Conservation (phyloP, 2,888 invertebrate species). For the Eilema griseolum region DNA sequence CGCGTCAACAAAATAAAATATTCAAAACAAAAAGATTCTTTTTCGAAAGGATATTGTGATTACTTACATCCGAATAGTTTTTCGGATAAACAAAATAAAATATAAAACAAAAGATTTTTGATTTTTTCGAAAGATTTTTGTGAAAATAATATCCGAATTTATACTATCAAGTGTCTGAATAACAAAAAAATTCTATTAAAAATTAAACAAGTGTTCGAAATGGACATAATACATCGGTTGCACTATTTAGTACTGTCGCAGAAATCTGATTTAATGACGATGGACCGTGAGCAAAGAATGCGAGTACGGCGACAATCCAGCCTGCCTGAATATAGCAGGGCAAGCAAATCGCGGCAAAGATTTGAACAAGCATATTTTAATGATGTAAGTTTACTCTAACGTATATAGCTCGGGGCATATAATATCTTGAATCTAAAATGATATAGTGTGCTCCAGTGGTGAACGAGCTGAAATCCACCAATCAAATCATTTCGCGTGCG, state of each 20-base stretch:
- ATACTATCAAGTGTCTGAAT: background rate
- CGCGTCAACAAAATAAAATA: background rate
- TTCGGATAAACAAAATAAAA: too few relatives aligned
- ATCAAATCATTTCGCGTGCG: too few relatives aligned
- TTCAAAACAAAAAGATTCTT: background rate
- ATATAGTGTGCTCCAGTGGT: too few relatives aligned
- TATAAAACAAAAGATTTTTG: too few relatives aligned
- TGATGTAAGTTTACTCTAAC: conserved; percentile 73
- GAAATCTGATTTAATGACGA: conserved; percentile 84
- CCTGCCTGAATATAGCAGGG: conserved; percentile 81
- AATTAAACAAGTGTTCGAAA: conserved; percentile 46
- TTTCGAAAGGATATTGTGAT: too few relatives aligned
- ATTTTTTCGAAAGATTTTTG: background rate
- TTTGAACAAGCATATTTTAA: conserved; percentile 81
- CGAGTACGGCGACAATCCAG: conserved; percentile 82
- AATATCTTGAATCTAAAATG: too few relatives aligned
- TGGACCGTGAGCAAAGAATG: conserved; percentile 82
- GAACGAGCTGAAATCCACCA: too few relatives aligned
- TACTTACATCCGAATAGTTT: too few relatives aligned
- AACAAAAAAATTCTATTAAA: conserved; percentile 13
- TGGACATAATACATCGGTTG: conserved; percentile 84
- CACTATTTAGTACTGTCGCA: conserved; percentile 84
- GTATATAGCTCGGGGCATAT: too few relatives aligned
- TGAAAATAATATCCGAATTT: background rate
- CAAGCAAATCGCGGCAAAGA: conserved; percentile 75